Evolutionary conservation across 2,113 vertebrate genomes (phyloP), one percentile per base, ranked within the genome.

Genomic region (Recurvirostra avosetta): DNA sequence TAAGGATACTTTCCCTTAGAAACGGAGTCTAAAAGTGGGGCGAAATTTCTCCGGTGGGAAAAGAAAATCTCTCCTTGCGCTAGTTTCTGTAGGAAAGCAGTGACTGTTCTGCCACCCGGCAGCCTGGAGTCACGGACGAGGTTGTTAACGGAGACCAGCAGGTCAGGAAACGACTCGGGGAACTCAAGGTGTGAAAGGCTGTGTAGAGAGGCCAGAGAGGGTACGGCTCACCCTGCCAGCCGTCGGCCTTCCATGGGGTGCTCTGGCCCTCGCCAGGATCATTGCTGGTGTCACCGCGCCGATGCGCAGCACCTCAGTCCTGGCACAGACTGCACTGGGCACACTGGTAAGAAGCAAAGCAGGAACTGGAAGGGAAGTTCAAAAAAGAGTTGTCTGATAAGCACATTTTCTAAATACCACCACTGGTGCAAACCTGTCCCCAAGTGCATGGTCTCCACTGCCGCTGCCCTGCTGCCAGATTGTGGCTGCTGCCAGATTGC

Each of bases 181-280:
- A 76, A 6, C 29, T 32, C 20, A 15, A 2, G 0, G 0, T 29
- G 55, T 70, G 47, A 49, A 58, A 49, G 63, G 29, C 40, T 40
- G 12, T 19, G 40, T 7, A 34, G 32, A 73, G 52, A 45, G 38
- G 21, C 41, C 47, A 1, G 65, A 81, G 76, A 30, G n/a, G 12
- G 2, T 19, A 1, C 5, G 4, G 19, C 29, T 15, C 10, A 18
- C 53, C 36, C 56, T 50, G 58, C 17, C 15, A 34, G 38, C 66
- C 40, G 26, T 8, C 2, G 0, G 18, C 43, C 29, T 38, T 41
- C 71, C 45, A 5, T 0, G 0, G 50, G 30, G 9, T 62, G 71
- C 67, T 68, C 38, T 1, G 2, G 38, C 41, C 38, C 38, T 27
- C 2, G 0, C n/a, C n/a, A 32, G 62, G 10, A 10, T 17, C 43